Evolutionary conservation across 2,888 invertebrate genomes (phyloP).

Genomic region (Tridacna crocea): DNA sequence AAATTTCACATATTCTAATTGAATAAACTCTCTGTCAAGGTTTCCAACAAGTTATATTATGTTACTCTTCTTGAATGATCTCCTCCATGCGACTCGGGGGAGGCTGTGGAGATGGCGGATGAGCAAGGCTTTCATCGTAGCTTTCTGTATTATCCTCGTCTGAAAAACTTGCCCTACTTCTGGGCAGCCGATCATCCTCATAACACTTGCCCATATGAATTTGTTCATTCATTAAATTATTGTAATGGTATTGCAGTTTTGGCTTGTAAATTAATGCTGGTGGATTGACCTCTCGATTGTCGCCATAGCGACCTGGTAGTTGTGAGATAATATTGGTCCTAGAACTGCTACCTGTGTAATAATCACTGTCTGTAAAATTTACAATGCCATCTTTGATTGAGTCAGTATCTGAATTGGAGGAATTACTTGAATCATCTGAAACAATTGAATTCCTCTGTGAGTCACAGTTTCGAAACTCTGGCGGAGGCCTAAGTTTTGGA

Average conservation of each 20-base stretch:
- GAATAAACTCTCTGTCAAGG: no score
- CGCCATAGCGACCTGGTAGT: slow-evolving; percentile 12
- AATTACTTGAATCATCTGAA: slow-evolving; percentile 67
- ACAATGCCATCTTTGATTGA: slow-evolving; percentile 61
- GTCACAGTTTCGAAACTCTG: slow-evolving; percentile 71
- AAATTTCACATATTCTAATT: no score
- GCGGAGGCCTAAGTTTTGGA: slow-evolving; percentile 77
- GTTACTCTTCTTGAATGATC: slow-evolving; percentile 6
- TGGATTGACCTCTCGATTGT: slow-evolving; percentile 25
- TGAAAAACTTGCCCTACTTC: slow-evolving; percentile 51
- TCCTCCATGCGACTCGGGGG: slow-evolving; percentile 61
- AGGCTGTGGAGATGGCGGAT: slow-evolving; percentile 64
- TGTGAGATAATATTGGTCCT: slow-evolving; percentile 40
- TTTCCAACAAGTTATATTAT: not conserved
- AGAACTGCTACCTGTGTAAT: slow-evolving; percentile 72
- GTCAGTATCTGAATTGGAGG: slow-evolving; percentile 60
- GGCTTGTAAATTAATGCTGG: slow-evolving; percentile 37
- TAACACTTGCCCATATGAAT: slow-evolving; percentile 40
- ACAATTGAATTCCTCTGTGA: slow-evolving; percentile 64
- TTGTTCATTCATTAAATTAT: slow-evolving; percentile 49
- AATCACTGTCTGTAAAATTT: slow-evolving; percentile 73
- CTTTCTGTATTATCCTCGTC: slow-evolving; percentile 60
- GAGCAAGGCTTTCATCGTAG: slow-evolving; percentile 55
- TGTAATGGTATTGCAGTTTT: slow-evolving; percentile 58
- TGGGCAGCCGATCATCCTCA: slow-evolving; percentile 28